Evolutionary conservation across 2,888 invertebrate species (phyloP), one percentile per base, ranked within the genome.

Genomic region (Acholoe squamosa): DNA sequence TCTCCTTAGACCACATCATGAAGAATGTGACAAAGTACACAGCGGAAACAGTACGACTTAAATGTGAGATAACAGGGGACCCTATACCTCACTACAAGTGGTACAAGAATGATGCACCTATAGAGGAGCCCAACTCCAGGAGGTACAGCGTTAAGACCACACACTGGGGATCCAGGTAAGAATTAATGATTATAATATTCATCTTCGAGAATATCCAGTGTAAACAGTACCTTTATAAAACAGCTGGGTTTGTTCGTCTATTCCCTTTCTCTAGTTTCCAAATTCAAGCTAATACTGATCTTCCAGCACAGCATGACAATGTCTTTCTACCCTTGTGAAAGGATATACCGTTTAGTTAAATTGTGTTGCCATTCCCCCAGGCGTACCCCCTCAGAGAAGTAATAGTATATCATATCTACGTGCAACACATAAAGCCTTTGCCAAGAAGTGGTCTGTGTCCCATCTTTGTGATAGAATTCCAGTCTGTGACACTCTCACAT

Each of bases 21-120:
- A 94, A 94, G 89, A 97, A 97, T 94, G 93, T 97, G 71, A 93
- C 96, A 5, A 80, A 67, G 61, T 92, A 97, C 92, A 96, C 96
- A 7, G 97, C 97, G 3, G 97, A 97, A 91, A 96, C 96, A 54
- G 96, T 97, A 31, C 96, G 97, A 92, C 96, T 97, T 93, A 95
- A 96, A 84, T 97, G 97, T 95, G 97, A 97, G 94, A 97, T 97
- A 80, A 95, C 96, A 22, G 97, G 97, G 0, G 96, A 96, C 93
- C 97, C 97, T 0, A 96, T 96, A 0, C 97, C 97, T 52, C 96
- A 95, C 67, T 96, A 97, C 92, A 93, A 95, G 80, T 97, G 97
- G 97, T 97, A 96, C 94, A 97, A 97, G 94, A 97, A 97, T 93
- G 96, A 96, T 92, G 96, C 96, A 1, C 97, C 96, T 0, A 94